Conservation (phyloP, 1,140 invertebrate genomes). For the Physella acuta region DNA sequence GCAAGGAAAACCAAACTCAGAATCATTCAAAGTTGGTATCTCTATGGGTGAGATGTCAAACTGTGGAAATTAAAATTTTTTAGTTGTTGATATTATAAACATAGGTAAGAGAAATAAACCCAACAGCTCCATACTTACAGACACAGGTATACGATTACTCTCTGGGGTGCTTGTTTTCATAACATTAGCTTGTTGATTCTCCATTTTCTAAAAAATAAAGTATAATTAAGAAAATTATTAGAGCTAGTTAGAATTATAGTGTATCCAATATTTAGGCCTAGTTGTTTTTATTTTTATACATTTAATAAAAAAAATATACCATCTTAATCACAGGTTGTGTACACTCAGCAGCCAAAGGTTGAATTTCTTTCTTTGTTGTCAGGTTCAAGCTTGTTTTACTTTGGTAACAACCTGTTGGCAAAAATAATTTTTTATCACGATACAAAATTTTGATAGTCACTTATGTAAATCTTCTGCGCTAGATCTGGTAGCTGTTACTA, state of each 20-base stretch:
- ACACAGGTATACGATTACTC: neutral
- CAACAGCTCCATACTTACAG: neutral
- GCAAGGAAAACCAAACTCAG: neutral
- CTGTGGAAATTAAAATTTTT: neutral
- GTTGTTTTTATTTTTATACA: neutral
- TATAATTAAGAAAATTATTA: neutral
- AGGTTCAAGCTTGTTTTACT: too few species aligned
- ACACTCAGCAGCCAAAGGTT: too few species aligned
- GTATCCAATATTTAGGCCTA: neutral
- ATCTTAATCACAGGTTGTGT: too few species aligned
- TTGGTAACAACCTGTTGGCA: too few species aligned
- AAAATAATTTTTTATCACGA: too few species aligned
- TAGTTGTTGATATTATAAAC: neutral
- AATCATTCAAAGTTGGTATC: neutral
- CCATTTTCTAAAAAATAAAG: neutral
- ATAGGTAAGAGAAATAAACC: neutral
- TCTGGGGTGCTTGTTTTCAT: slow-evolving; percentile 2
- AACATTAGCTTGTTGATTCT: neutral
- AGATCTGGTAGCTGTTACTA: too few species aligned
- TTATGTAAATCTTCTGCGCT: too few species aligned
- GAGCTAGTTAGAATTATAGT: neutral
- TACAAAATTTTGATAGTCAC: too few species aligned
- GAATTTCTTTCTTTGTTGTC: too few species aligned
- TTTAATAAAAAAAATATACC: neutral
- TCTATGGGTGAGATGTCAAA: neutral